phyloP scores from a whole-genome alignment of 2,888 invertebrate species.

The Mamestra brassicae region DNA sequence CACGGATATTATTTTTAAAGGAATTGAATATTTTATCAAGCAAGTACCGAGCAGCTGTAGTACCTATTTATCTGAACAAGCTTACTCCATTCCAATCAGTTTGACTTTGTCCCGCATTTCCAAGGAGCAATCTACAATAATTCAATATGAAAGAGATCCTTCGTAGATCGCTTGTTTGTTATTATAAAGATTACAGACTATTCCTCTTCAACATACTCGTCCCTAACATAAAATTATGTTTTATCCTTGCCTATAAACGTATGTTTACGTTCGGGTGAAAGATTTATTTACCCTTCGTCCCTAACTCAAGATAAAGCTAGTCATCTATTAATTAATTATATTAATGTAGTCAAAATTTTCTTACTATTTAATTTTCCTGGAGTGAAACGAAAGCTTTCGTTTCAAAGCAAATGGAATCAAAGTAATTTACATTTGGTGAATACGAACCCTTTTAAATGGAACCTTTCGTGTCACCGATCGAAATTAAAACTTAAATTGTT shows the following conservation, averaged over 20 bases:
- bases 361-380: constrained; percentile 38
- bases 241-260: constrained; percentile 1
- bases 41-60: not conserved
- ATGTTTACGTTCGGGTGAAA: constrained; percentile 17
- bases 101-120: constrained; percentile 36
- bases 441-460: constrained; percentile 72
- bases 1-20: constrained; percentile 3
- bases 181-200: constrained; percentile 47
- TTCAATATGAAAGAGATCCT: constrained; percentile 11
- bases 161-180: constrained; percentile 18
- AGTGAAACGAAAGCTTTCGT: constrained; percentile 59
- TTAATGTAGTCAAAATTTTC: constrained; percentile 37
- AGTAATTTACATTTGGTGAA: constrained; percentile 71
- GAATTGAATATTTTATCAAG: constrained; percentile 10
- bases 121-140: constrained; percentile 34
- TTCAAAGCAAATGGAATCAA: constrained; percentile 72
- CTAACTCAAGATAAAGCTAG: constrained; percentile 10
- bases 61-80: constrained; percentile 11
- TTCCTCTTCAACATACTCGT: constrained; percentile 13
- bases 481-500: constrained; percentile 76
- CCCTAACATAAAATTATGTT: constrained; percentile 18
- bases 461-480: constrained; percentile 55
- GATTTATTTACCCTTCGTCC: constrained; percentile 2
- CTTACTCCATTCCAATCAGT: constrained; percentile 38
- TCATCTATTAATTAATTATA: constrained; percentile 27